phyloP scores from a whole-genome alignment of 2,797 vertebrate species.

The Bryconaethiops microstoma region DNA sequence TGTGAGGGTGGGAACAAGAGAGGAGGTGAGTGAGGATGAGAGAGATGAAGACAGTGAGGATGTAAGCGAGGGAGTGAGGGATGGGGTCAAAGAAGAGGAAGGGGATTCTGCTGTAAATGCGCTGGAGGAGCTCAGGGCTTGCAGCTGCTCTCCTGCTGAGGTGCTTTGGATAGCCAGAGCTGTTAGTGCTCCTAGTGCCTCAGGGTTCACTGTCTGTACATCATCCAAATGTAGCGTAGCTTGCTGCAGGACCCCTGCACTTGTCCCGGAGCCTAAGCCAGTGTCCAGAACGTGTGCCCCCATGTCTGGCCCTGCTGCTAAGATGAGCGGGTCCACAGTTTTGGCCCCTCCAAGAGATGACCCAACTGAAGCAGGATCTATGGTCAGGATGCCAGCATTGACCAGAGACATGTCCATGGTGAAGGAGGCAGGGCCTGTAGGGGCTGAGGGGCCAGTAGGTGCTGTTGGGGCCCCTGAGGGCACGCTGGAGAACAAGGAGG shows the following conservation, averaged over 20 bases:
- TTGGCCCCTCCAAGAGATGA: constrained; percentile 80
- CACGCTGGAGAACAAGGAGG: constrained; percentile 88
- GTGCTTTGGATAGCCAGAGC: constrained; percentile 82
- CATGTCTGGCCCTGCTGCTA: constrained; percentile 82
- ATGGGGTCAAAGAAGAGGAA: constrained; percentile 70
- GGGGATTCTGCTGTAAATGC: constrained; percentile 74
- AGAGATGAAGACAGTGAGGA: constrained; percentile 43
- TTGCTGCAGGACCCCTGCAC: constrained; percentile 82
- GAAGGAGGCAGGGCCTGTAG: constrained; percentile 72
- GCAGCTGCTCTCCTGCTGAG: constrained; percentile 64
- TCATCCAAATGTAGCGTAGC: constrained; percentile 87
- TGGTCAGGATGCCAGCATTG: constrained; percentile 90
- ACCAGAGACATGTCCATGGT: constrained; percentile 86
- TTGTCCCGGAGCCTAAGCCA: constrained; percentile 75
- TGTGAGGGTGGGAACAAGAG: constrained; percentile 40
- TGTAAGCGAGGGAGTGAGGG: constrained; percentile 45
- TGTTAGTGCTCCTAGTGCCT: constrained; percentile 84
- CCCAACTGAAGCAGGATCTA: constrained; percentile 86
- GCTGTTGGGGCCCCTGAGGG: constrained; percentile 69
- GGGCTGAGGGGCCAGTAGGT: constrained; percentile 63
- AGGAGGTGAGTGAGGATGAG: no score
- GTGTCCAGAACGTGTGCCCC: constrained; percentile 81
- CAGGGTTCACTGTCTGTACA: constrained; percentile 85
- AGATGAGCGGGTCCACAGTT: constrained; percentile 86
- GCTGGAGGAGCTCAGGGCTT: constrained; percentile 80